These are phyloP conservation scores for Salpingus planirostris DNA, from an alignment of 2,888 invertebrate species.

Conservation along the genomic window DNA sequence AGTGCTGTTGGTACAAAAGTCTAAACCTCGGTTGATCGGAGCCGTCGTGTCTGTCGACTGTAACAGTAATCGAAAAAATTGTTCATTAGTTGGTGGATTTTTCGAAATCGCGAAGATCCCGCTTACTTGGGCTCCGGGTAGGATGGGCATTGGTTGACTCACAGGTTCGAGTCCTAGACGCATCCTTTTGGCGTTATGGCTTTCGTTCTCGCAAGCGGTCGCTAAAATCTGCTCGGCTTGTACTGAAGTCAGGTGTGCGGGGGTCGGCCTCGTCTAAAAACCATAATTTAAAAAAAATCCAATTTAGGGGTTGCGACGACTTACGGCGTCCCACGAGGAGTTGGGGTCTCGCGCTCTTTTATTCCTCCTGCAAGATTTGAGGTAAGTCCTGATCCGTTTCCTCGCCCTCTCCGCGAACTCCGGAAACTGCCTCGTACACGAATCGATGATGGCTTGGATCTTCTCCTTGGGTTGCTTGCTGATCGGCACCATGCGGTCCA, in stretches of 20 bases:
- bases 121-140: conserved; percentile 55
- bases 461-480: conserved; percentile 97
- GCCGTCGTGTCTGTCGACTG: conserved; percentile 55
- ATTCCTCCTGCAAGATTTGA: conserved; percentile 91
- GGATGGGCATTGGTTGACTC: conserved; percentile 77
- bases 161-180: conserved; percentile 90
- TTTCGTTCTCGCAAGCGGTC: conserved; percentile 94
- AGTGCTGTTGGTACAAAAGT: conserved; percentile 35
- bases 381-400: conserved; percentile 88
- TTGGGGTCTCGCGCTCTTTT: conserved; percentile 81
- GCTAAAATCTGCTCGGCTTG: conserved; percentile 94
- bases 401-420: conserved; percentile 93
- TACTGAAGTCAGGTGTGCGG: conserved; percentile 92
- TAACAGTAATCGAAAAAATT: conserved; percentile 1
- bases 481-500: conserved; percentile 93
- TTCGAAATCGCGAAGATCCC: not conserved
- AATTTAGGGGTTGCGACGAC: not conserved
- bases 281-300: not conserved
- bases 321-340: conserved; percentile 68
- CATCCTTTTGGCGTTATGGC: conserved; percentile 95
- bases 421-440: conserved; percentile 93
- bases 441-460: conserved; percentile 95
- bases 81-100: not conserved
- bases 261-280: conserved; percentile 80
- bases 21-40: conserved; percentile 42